Base-by-base conservation (phyloP, 2,888 invertebrate species). In the Pachliopta kotzebuea region DNA sequence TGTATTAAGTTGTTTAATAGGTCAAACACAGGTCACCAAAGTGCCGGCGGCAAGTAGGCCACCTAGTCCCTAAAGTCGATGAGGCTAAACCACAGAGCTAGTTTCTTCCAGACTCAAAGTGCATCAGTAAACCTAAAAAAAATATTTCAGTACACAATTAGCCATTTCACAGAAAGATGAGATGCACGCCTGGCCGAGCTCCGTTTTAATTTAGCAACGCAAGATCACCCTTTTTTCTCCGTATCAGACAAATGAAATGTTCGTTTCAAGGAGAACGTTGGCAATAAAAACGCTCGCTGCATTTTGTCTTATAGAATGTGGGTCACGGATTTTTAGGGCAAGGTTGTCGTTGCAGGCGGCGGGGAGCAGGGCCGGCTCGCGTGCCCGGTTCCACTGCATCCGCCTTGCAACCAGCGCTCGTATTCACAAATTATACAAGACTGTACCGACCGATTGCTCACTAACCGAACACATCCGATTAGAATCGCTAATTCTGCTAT, bases 311-410 rank as follows among this genome's bases (percentile, higher is more conserved):
- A 71, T 77, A 77, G 75, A 86, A 90, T 88, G 88, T 90, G 80
- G 90, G 90, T 90, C 90, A 88, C 76, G 83, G 84, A 85, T 80
- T 90, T 88, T 82, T 85, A 89, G 81, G 85, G 90, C 90, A 91
- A 90, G 90, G 88, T 88, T 83, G 72, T 70, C 68, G 72, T 81
- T 85, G 86, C 85, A 83, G 76, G 74, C 69, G 67, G 75, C 75
- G 72, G 70, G 73, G 79, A 73, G 81, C 79, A 74, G 84, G 83
- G 83, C 83, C 80, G 76, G 77, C 71, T 80, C 80, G 88, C 90
- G 90, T 90, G 89, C 85, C 31, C 59, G 23, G 81, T 83, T 84
- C 83, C 86, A 81, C 81, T 76, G 77, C 76, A 75, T 74, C 69
- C 76, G 70, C 70, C 71, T 70, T 60, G 65, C 66, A 62, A 62